Conservation (phyloP, 2,888 invertebrate species). For the Serripes groenlandicus region DNA sequence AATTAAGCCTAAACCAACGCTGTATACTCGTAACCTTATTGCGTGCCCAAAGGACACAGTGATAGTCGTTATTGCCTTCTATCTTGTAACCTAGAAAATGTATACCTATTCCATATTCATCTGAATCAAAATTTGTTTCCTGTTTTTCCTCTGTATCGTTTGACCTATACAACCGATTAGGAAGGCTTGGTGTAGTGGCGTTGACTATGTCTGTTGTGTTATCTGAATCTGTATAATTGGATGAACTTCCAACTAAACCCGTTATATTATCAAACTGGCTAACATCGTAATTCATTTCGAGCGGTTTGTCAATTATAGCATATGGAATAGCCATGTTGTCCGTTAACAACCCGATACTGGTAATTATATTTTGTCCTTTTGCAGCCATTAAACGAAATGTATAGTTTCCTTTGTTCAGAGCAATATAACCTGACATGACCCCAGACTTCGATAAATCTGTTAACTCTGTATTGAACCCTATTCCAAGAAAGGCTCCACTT, state of each 20-base stretch:
- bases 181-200: background rate
- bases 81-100: conserved; percentile 62
- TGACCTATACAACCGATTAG: conserved; percentile 5
- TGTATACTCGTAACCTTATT: conserved; percentile 39
- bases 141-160: conserved; percentile 22
- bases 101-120: conserved; percentile 56
- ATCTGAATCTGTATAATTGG: conserved; percentile 23
- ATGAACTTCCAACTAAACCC: conserved; percentile 28
- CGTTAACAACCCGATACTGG: conserved; percentile 44
- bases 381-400: conserved; percentile 35
- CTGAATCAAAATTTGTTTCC: conserved; percentile 31
- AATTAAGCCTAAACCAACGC: conserved; percentile 51
- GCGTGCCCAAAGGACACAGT: conserved; percentile 57
- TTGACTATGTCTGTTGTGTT: conserved; percentile 19
- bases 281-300: conserved; percentile 42
- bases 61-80: conserved; percentile 29
- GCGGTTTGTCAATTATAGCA: conserved; percentile 43
- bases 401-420: conserved; percentile 46
- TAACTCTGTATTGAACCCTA: conserved; percentile 55
- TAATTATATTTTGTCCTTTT: conserved; percentile 39
- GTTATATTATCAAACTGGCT: conserved; percentile 50
- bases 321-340: conserved; percentile 45
- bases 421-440: conserved; percentile 19
- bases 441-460: conserved; percentile 43
- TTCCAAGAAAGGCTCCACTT: conserved; percentile 55